Base-by-base conservation (phyloP, 1,140 invertebrate genomes). In the Plutomurus gul region DNA sequence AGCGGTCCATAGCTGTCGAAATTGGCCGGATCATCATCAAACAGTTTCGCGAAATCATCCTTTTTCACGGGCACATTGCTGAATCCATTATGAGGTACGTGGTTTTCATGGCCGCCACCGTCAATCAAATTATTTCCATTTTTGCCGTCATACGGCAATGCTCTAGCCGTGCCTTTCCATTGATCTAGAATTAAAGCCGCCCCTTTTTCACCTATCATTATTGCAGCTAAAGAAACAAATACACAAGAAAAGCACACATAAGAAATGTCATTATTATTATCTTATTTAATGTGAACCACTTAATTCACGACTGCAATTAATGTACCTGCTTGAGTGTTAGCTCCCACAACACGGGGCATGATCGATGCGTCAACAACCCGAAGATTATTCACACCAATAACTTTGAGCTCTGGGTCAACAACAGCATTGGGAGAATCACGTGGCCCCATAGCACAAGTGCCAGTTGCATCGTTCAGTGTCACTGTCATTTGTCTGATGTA, bases 171-270 rank as follows among this genome's bases (percentile, higher is more conserved):
- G 16, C 36, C 30, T 65, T 33, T 65, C 87, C 90, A 89, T 82
- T 89, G 87, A 83, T 89, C 87, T 85, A 90, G 92, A 60, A 93
- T 91, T 85, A 93, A 88, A 81, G 94, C 92, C 4, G 91, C 89
- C 1, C 89, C 93, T 84, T 93, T 94, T 84, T 94, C 93, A 0
- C 89, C 93, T 49, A 95, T 92, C 90, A 93, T 93, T 40, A 94
- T 92, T 0, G 89, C 90, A 0, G 93, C n/a, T n/a, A n/a, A n/a
- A n/a, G n/a, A n/a, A n/a, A n/a, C n/a, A n/a, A n/a, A n/a, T n/a
- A n/a, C n/a, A n/a, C n/a, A n/a, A n/a, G n/a, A n/a, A n/a, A n/a
- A n/a, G n/a, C n/a, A n/a, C n/a, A n/a, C n/a, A n/a, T n/a, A n/a
- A n/a, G n/a, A n/a, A n/a, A n/a, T n/a, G n/a, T n/a, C n/a, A n/a